phyloP scores from a whole-genome alignment of 2,113 vertebrate species.

The Phalacrocorax pelagicus region DNA sequence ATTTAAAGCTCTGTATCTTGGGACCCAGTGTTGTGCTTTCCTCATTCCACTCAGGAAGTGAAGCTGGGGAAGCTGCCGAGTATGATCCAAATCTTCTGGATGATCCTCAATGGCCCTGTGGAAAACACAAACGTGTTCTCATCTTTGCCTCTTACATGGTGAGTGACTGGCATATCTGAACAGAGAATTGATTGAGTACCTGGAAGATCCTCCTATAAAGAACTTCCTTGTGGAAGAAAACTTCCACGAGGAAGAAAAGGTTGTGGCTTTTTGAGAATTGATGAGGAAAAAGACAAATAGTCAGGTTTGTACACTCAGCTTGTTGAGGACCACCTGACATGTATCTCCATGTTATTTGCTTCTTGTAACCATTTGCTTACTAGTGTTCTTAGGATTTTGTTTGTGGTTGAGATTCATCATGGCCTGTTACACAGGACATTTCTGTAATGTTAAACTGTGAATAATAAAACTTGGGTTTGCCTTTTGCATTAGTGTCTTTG shows the following conservation, averaged over 20 bases:
- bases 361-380: not conserved
- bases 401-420: not conserved
- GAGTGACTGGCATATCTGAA: slow-evolving; percentile 28
- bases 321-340: not conserved
- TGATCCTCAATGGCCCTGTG: slow-evolving; percentile 97
- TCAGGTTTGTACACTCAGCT: not conserved
- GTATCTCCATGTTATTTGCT: not conserved
- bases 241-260: not conserved
- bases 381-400: not conserved
- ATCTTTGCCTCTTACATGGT: slow-evolving; percentile 99
- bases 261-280: not conserved
- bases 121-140: slow-evolving; percentile 96
- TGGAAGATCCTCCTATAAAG: not conserved
- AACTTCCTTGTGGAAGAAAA: not conserved
- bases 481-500: not conserved
- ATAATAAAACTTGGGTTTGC: not conserved
- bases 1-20: not conserved
- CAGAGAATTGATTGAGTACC: not conserved
- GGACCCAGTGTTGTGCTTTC: not conserved
- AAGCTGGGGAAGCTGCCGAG: slow-evolving; percentile 80
- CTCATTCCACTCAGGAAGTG: slow-evolving; percentile 69
- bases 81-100: slow-evolving; percentile 94
- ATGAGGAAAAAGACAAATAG: not conserved
- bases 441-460: not conserved
- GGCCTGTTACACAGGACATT: not conserved